A percentile compares a stretch with the other conserved stretches of the same genome.
Conservation (phyloP, 2,888 invertebrate genomes). For the Elegia similella region DNA sequence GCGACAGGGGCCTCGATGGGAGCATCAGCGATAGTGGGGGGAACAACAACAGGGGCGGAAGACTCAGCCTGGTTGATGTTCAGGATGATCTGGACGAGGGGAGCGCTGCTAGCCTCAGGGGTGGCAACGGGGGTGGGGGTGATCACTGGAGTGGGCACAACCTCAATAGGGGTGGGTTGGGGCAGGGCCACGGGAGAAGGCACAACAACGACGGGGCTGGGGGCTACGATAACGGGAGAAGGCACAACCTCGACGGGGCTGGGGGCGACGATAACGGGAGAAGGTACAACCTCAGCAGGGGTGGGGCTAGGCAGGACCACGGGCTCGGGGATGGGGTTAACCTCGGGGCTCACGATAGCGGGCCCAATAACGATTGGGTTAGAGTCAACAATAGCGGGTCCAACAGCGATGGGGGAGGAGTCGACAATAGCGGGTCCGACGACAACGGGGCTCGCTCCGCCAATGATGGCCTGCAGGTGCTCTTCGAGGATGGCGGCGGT, state of each 20-base stretch:
- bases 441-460: neutral
- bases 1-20: neutral
- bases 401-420: neutral
- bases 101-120: constrained; percentile 8
- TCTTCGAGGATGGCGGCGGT: constrained; percentile 22
- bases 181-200: neutral
- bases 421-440: constrained; percentile 9
- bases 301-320: neutral
- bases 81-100: constrained; percentile 14
- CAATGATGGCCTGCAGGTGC: constrained; percentile 6
- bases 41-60: neutral
- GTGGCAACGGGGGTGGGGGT: constrained; percentile 4
- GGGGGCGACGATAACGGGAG: neutral
- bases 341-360: too few relatives aligned
- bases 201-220: constrained; percentile 4
- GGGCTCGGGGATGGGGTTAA: neutral
- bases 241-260: neutral
- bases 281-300: constrained; percentile 8
- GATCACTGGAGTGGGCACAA: neutral
- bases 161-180: neutral
- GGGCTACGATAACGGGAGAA: neutral
- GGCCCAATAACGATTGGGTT: neutral
- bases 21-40: neutral
- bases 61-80: constrained; percentile 13
- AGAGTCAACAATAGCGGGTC: too few relatives aligned